Evolutionary conservation across 2,888 invertebrate genomes (phyloP).

Genomic region (Synergus umbraculus): DNA sequence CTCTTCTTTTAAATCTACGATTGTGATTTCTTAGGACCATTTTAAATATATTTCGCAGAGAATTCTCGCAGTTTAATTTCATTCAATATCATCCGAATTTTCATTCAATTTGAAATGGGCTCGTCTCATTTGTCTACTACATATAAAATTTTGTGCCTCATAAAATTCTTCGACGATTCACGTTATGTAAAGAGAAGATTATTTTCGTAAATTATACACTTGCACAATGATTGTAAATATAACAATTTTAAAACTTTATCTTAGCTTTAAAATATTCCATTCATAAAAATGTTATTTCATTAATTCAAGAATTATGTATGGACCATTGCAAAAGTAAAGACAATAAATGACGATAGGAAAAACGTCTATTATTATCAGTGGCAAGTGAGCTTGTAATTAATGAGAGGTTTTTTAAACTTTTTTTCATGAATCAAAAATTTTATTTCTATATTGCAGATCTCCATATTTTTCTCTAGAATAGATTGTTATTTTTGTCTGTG

Average conservation of each 20-base stretch:
- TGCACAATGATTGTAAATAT: neutral
- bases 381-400: too few relatives aligned
- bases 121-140: too few relatives aligned
- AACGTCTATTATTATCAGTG: neutral
- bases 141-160: neutral
- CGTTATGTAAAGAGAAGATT: neutral
- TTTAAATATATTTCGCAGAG: neutral
- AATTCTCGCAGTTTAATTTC: neutral
- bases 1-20: slow-evolving; percentile 7
- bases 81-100: too few relatives aligned
- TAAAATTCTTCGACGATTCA: neutral
- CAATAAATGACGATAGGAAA: neutral
- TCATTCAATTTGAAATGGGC: too few relatives aligned
- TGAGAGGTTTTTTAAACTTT: too few relatives aligned
- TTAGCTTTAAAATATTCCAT: neutral
- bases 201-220: neutral
- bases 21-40: neutral
- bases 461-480: neutral
- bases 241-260: neutral
- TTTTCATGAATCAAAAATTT: neutral
- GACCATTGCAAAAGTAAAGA: neutral
- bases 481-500: neutral
- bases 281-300: neutral
- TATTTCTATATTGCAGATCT: neutral
- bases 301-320: neutral